Percentiles rank a stretch among this genome's conserved stretches.
These are phyloP conservation scores for Canis aureus DNA, from an alignment of 2,113 vertebrate genomes.

Conservation along the genomic window DNA sequence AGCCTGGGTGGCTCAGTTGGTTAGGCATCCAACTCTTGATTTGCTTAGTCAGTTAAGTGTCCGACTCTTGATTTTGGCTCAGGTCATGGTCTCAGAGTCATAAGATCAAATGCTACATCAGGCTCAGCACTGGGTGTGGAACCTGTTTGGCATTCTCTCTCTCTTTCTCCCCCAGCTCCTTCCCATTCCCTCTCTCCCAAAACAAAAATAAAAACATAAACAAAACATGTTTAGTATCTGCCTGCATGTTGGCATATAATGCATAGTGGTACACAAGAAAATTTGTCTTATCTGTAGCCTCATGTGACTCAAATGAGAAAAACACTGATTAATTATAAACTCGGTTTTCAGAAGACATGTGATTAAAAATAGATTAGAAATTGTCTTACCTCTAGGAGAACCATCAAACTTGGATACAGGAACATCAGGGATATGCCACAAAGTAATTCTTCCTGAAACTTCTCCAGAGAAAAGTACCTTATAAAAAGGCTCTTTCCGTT, in stretches of 20 bases:
- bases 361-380: background rate
- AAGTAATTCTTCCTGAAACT: conserved; percentile 87
- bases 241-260: background rate
- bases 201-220: background rate
- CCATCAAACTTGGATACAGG: conserved; percentile 88
- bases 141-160: background rate
- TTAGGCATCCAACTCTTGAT: background rate
- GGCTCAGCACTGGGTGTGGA: background rate
- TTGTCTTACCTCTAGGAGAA: conserved; percentile 87
- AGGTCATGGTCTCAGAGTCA: background rate
- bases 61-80: background rate
- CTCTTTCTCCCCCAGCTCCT: background rate
- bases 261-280: background rate
- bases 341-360: background rate
- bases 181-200: too few relatives aligned
- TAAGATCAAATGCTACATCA: background rate
- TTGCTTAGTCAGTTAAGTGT: background rate
- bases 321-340: background rate
- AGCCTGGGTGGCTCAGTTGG: background rate
- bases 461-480: conserved; percentile 91
- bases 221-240: background rate
- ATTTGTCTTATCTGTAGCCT: background rate
- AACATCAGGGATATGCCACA: conserved; percentile 92
- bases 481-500: conserved; percentile 91
- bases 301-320: background rate